phyloP scores from a whole-genome alignment of 2,888 invertebrate genomes.

The Drosophila putrida region DNA sequence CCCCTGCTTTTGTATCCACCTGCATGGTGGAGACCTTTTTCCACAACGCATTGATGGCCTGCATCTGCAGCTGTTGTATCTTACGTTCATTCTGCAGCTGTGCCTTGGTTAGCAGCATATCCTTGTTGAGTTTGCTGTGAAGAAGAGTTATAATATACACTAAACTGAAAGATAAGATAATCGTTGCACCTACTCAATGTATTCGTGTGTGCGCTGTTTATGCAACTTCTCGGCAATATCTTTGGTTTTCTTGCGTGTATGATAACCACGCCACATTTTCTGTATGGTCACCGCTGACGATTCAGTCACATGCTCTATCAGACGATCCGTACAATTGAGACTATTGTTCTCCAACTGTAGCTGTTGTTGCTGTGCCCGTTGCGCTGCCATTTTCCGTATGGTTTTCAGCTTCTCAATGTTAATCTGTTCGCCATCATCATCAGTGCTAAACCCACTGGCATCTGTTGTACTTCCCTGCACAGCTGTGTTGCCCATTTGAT shows the following conservation, averaged over 20 bases:
- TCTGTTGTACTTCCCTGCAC: conserved; percentile 48
- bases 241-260: conserved; percentile 88
- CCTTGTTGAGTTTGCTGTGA: conserved; percentile 90
- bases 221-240: conserved; percentile 89
- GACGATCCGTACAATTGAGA: conserved; percentile 55
- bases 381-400: conserved; percentile 88
- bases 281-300: conserved; percentile 92
- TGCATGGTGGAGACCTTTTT: conserved; percentile 92
- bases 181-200: conserved; percentile 89
- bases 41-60: conserved; percentile 95
- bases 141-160: conserved; percentile 22
- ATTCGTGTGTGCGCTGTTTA: conserved; percentile 92
- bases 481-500: conserved; percentile 13
- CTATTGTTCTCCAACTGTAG: conserved; percentile 72
- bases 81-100: conserved; percentile 94
- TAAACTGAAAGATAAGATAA: background rate
- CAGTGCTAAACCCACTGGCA: conserved; percentile 86
- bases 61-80: conserved; percentile 94
- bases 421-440: conserved; percentile 88
- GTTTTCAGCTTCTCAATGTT: conserved; percentile 89
- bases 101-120: conserved; percentile 94
- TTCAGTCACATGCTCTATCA: conserved; percentile 82
- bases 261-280: conserved; percentile 94
- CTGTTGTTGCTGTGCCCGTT: conserved; percentile 80
- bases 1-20: conserved; percentile 46